Conservation (phyloP, 2,888 invertebrate species). For the Dryadula phaetusa region DNA sequence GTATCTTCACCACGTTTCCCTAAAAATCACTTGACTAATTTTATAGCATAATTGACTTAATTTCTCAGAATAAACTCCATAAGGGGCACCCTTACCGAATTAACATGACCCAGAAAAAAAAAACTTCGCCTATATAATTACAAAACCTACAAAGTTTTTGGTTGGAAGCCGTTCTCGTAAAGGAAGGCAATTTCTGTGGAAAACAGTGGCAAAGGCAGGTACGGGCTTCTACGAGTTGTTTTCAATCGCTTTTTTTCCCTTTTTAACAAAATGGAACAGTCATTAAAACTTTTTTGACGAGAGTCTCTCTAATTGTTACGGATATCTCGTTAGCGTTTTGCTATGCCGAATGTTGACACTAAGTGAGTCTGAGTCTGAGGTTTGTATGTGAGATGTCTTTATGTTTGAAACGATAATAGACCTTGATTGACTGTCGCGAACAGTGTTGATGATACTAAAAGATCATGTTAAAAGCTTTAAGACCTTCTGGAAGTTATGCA, state of each 20-base stretch:
- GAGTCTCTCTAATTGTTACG: constrained; percentile 68
- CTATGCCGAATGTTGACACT: constrained; percentile 50
- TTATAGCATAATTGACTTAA: not conserved
- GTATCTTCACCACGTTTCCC: not conserved
- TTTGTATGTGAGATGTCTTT: constrained; percentile 36
- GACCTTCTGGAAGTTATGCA: no score
- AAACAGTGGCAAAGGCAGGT: constrained; percentile 48
- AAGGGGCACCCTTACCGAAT: constrained; percentile 25
- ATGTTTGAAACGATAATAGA: no score
- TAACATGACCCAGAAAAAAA: constrained; percentile 34
- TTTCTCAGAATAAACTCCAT: constrained; percentile 1
- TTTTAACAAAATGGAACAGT: constrained; percentile 63
- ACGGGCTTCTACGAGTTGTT: constrained; percentile 55
- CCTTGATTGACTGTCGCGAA: no score
- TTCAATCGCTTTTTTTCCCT: constrained; percentile 60
- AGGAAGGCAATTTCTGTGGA: constrained; percentile 38
- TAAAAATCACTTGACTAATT: not conserved
- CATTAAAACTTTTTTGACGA: constrained; percentile 78
- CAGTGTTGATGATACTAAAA: no score
- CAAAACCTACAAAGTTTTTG: constrained; percentile 37
- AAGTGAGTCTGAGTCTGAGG: no score
- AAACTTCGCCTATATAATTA: constrained; percentile 41
- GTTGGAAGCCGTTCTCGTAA: constrained; percentile 30
- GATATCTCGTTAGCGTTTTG: constrained; percentile 67
- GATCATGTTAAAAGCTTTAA: no score